Evolutionary conservation across 2,888 invertebrate species (phyloP).

Genomic region (Zaprionus lineosus): DNA sequence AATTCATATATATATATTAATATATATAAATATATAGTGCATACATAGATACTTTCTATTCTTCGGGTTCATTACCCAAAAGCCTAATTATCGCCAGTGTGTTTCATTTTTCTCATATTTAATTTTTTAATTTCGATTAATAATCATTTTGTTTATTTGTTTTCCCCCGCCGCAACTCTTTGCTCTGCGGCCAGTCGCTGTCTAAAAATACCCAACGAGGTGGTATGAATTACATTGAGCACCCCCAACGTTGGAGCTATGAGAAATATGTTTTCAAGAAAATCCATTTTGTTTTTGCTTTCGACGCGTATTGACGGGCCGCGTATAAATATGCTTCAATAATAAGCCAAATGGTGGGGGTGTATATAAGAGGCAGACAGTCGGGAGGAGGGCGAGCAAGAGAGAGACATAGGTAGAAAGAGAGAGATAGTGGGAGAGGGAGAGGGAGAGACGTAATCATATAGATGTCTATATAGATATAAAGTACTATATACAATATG

Average conservation of each 20-base stretch:
- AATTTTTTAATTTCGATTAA: conserved; percentile 66
- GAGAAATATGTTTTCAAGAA: conserved; percentile 57
- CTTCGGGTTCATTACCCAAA: conserved; percentile 21
- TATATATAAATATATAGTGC: not conserved
- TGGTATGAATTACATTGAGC: conserved; percentile 74
- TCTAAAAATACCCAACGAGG: conserved; percentile 69
- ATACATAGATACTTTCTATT: conserved; percentile 8
- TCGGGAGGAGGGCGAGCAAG: not conserved
- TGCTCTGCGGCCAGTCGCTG: conserved; percentile 22
- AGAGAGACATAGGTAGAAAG: too few species aligned
- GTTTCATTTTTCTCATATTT: conserved; percentile 19
- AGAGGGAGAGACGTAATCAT: too few species aligned
- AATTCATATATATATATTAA: not conserved
- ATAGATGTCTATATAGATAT: conserved; percentile 13
- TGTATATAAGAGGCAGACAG: conserved; percentile 49
- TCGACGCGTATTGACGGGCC: conserved; percentile 66
- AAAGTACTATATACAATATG: conserved; percentile 1
- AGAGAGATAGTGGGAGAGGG: too few species aligned
- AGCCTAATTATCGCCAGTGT: conserved; percentile 63
- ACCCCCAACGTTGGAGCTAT: conserved; percentile 30
- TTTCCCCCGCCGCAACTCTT: conserved; percentile 31
- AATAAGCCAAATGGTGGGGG: conserved; percentile 54
- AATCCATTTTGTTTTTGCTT: conserved; percentile 53
- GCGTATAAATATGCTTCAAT: conserved; percentile 70
- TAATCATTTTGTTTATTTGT: conserved; percentile 77